Evolutionary conservation across 2,797 vertebrate genomes (phyloP).

Genomic region (Sebastes itinus): DNA sequence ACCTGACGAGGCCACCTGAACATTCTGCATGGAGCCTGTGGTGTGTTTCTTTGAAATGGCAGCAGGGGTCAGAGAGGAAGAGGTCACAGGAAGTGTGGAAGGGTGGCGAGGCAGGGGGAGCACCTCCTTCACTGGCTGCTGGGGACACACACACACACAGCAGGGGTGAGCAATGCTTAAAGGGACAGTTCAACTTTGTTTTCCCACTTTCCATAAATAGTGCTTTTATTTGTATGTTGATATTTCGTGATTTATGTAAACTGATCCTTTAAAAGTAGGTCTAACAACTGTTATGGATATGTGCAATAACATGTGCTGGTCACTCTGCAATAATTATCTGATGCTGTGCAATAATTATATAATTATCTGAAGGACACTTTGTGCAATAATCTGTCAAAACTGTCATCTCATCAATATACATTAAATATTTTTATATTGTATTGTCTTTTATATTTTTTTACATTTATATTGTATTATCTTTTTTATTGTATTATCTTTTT

Average conservation of each 20-base stretch:
- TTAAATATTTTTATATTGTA: too few relatives aligned
- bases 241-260: neutral
- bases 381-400: too few relatives aligned
- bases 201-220: neutral
- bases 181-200: neutral
- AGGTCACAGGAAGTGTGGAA: constrained; percentile 40
- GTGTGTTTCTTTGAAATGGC: constrained; percentile 38
- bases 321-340: too few relatives aligned
- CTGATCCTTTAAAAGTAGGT: neutral
- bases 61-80: constrained; percentile 36
- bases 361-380: too few relatives aligned
- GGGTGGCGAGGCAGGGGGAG: constrained; percentile 74
- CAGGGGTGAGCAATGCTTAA: constrained; percentile 36
- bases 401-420: too few relatives aligned
- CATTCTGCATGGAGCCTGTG: constrained; percentile 72
- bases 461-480: too few relatives aligned
- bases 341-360: too few relatives aligned
- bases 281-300: too few relatives aligned
- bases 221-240: neutral
- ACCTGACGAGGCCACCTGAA: constrained; percentile 83
- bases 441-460: too few relatives aligned
- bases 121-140: constrained; percentile 84
- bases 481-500: too few relatives aligned
- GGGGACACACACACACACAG: constrained; percentile 47
- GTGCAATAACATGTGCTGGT: too few relatives aligned